Percentiles rank a stretch among this genome's conserved stretches.
Evolutionary conservation across 1,140 invertebrate genomes (phyloP).

Genomic region (Phocides pigmalion): DNA sequence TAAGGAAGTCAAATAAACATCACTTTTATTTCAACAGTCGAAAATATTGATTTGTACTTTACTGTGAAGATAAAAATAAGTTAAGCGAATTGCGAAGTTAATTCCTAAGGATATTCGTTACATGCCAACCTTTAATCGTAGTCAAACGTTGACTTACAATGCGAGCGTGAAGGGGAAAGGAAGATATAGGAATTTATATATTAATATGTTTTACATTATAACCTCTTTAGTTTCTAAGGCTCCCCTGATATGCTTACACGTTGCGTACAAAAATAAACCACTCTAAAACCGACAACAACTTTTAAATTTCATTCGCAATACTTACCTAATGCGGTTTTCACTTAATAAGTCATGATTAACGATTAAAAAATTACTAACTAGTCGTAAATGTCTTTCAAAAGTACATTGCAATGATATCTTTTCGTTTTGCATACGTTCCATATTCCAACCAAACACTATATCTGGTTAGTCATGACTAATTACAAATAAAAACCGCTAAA

Average conservation of each 20-base stretch:
- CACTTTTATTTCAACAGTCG: no score
- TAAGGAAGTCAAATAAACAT: no score
- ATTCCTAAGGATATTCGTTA: no score
- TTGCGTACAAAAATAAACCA: slow-evolving; percentile 78
- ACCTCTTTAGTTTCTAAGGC: slow-evolving; percentile 61
- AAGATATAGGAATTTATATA: slow-evolving; percentile 44
- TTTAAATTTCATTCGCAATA: slow-evolving; percentile 47
- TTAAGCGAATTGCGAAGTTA: no score
- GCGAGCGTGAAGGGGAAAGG: slow-evolving; percentile 34
- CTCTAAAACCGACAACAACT: slow-evolving; percentile 67
- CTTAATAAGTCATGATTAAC: slow-evolving; percentile 16
- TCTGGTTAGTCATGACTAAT: slow-evolving; percentile 1
- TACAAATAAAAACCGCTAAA: slow-evolving; percentile 2
- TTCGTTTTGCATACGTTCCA: no score
- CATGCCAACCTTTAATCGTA: no score
- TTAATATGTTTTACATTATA: slow-evolving; percentile 8
- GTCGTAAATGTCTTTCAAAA: background rate
- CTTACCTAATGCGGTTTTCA: slow-evolving; percentile 13
- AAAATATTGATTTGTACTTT: no score
- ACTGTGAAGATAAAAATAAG: no score
- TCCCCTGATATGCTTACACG: slow-evolving; percentile 73
- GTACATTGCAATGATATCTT: no score
- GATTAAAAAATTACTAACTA: background rate
- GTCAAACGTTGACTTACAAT: background rate
- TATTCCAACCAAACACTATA: background rate